phyloP scores from a whole-genome alignment of 2,113 vertebrate species.

The Petrocephalus microphthalmus region DNA sequence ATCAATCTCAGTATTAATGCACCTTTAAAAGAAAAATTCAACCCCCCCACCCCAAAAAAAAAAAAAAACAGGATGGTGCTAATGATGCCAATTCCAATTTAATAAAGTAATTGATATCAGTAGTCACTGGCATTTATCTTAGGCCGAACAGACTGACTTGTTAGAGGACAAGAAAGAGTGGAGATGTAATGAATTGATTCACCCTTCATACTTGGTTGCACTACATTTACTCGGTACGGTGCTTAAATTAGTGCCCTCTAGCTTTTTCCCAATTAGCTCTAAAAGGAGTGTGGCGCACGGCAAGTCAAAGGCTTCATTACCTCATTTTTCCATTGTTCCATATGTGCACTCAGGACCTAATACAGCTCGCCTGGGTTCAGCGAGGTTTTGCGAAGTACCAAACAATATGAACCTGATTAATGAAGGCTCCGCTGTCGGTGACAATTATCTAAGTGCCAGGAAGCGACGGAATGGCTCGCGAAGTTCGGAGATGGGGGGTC shows the following conservation, averaged over 20 bases:
- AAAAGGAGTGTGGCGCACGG: slow-evolving; percentile 64
- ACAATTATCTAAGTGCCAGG: background rate
- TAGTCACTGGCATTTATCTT: slow-evolving; percentile 7
- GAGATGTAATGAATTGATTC: slow-evolving; percentile 62
- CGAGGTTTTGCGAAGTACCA: background rate
- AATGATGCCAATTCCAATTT: background rate
- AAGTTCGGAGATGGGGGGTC: background rate
- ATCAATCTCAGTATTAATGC: background rate
- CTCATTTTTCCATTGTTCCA: slow-evolving; percentile 44
- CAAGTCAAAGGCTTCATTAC: slow-evolving; percentile 71
- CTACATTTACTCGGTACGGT: slow-evolving; percentile 68
- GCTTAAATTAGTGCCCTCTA: slow-evolving; percentile 67
- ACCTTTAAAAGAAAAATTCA: background rate
- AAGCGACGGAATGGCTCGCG: background rate
- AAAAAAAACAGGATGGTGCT: background rate
- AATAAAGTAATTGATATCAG: background rate
- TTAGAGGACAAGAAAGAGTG: slow-evolving; percentile 50
- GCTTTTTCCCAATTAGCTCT: slow-evolving; percentile 71
- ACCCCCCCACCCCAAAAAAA: background rate
- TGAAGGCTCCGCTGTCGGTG: background rate
- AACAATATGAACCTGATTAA: background rate
- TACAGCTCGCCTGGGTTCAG: slow-evolving; percentile 15
- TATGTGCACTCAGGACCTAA: slow-evolving; percentile 29
- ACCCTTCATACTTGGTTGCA: slow-evolving; percentile 66
- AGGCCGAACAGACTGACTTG: slow-evolving; percentile 26